These are phyloP conservation scores for Melanotaenia nigrans DNA, from an alignment of 2,797 vertebrate genomes.

Conservation along the genomic window DNA sequence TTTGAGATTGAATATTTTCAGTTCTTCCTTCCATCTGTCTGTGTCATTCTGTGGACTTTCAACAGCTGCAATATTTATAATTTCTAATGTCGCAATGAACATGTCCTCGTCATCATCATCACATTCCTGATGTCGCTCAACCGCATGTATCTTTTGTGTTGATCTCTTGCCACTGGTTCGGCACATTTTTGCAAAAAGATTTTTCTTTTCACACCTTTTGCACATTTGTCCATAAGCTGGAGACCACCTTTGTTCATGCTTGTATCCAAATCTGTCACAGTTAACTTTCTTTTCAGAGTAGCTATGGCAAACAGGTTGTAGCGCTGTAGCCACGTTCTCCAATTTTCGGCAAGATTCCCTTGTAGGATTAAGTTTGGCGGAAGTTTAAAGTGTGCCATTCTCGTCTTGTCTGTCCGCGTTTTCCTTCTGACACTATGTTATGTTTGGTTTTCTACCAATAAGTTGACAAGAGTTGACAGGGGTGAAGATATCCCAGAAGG, in stretches of 20 bases:
- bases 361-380: background rate
- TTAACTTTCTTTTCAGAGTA: background rate
- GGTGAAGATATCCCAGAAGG: slow-evolving; percentile 18
- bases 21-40: background rate
- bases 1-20: too few relatives aligned
- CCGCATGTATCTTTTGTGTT: background rate
- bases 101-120: background rate
- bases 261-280: background rate
- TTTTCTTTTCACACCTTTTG: background rate
- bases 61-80: background rate
- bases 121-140: too few relatives aligned
- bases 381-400: background rate
- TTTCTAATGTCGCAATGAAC: background rate
- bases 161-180: background rate
- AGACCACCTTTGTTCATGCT: background rate
- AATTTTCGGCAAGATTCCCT: background rate
- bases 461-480: background rate
- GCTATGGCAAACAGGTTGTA: background rate
- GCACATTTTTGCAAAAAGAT: slow-evolving; percentile 4
- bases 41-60: background rate
- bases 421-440: background rate
- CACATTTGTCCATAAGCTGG: background rate
- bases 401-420: too few relatives aligned
- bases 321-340: background rate
- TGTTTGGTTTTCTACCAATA: background rate